These are phyloP conservation scores for Oconnorella tubifera DNA, from an alignment of 2,888 invertebrate species.

Conservation along the genomic window DNA sequence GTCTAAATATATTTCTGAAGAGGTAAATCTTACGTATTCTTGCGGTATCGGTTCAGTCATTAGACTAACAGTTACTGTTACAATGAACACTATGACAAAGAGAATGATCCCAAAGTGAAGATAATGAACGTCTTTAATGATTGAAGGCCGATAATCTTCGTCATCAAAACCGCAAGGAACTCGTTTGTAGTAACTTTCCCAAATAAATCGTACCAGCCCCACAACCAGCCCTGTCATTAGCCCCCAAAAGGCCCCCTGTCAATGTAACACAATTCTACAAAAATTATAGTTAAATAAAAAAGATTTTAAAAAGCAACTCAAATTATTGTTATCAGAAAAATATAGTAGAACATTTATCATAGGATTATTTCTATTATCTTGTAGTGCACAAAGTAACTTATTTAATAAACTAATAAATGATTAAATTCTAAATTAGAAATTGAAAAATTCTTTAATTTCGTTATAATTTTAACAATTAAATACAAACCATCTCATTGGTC, in stretches of 20 bases:
- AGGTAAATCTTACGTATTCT: slow-evolving; percentile 50
- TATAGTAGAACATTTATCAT: neutral
- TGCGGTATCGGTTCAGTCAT: slow-evolving; percentile 59
- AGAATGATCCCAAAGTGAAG: slow-evolving; percentile 61
- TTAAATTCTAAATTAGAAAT: no score
- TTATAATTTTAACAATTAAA: no score
- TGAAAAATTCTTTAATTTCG: no score
- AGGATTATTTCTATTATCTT: no score
- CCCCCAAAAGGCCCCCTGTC: slow-evolving; percentile 62
- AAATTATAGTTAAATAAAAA: no score
- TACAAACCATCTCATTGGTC: slow-evolving; percentile 59
- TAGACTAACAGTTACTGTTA: slow-evolving; percentile 57
- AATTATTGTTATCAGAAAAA: neutral
- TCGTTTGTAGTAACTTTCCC: no score
- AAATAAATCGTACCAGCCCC: slow-evolving; percentile 58
- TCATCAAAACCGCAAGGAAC: slow-evolving; percentile 55
- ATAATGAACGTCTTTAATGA: slow-evolving; percentile 53
- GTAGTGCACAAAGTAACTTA: no score
- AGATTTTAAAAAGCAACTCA: no score
- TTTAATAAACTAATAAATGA: no score
- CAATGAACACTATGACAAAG: slow-evolving; percentile 56
- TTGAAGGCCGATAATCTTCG: slow-evolving; percentile 39
- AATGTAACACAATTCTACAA: neutral
- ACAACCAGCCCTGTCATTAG: slow-evolving; percentile 60
- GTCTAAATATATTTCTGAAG: no score